Evolutionary conservation across 2,888 invertebrate genomes (phyloP), one percentile per base, ranked within the genome.

Genomic region (Sphaerolaimus hirsutus): DNA sequence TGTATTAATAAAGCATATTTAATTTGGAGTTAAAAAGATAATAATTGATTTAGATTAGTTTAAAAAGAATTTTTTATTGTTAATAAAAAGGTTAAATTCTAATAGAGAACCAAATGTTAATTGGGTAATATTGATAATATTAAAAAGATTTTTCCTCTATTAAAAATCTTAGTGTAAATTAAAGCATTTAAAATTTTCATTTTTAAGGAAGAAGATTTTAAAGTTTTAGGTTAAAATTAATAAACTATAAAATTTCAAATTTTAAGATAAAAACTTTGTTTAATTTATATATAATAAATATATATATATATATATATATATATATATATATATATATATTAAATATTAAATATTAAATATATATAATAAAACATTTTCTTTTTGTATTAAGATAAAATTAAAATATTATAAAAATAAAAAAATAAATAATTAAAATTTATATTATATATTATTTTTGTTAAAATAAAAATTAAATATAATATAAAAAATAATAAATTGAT

Each of bases 161-260:
- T 49, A 47, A 51, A 46, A 51, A 49, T 50, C 55, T 51, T 54
- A 55, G 50, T 52, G 45, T 53, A 55, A 51, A 53, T 49, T 32
- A 49, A 49, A 50, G 52, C 53, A 50, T 46, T 41, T 47, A 22
- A 22, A 22, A 43, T 22, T 21, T 14, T 32, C 23, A 29, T 29
- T 43, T 32, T 22, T 22, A 35, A 43, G 24, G 19, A 24, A 50
- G 51, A 21, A 45, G 54, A 54, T 46, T 50, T 51, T 52, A 50
- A 49, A 51, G 54, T 55, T 52, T 55, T 55, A 49, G 46, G 53
- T 49, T 51, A 52, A 49, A 54, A 50, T 52, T 48, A 41, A 46
- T 38, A 45, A 35, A 12, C 53, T 52, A 40, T 50, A 40, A 48
- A 51, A 47, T 51, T 51, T 48, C 51, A 48, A 41, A 53, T 50